Evolutionary conservation across 1,140 invertebrate species (phyloP).

Genomic region (Saxidomus purpurata): DNA sequence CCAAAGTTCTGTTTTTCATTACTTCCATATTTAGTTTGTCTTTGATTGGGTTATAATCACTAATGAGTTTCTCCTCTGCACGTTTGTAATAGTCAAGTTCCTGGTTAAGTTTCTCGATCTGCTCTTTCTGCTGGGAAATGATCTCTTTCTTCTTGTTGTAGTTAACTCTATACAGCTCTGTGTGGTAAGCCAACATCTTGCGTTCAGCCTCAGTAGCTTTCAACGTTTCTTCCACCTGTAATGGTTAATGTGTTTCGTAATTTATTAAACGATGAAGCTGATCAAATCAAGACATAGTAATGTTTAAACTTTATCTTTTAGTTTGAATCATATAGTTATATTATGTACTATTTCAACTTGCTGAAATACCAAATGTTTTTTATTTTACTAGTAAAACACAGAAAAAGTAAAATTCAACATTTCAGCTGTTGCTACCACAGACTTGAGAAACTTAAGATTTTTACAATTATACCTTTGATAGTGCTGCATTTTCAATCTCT

Average conservation of each 20-base stretch:
- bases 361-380: too few relatives aligned
- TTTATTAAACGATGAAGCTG: too few relatives aligned
- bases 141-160: conserved; percentile 73
- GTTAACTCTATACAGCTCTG: conserved; percentile 68
- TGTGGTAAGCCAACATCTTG: conserved; percentile 61
- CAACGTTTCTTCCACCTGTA: conserved; percentile 64
- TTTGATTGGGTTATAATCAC: conserved; percentile 15
- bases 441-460: too few relatives aligned
- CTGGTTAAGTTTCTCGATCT: neutral
- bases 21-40: conserved; percentile 67
- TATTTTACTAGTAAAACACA: too few relatives aligned
- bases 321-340: too few relatives aligned
- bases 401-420: too few relatives aligned
- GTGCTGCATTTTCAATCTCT: conserved; percentile 21
- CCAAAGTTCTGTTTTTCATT: conserved; percentile 68
- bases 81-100: conserved; percentile 42
- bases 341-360: too few relatives aligned
- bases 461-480: conserved; percentile 27
- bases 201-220: conserved; percentile 50
- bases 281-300: too few relatives aligned
- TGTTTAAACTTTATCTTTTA: too few relatives aligned
- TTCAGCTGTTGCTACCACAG: too few relatives aligned
- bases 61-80: conserved; percentile 51
- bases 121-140: conserved; percentile 20
- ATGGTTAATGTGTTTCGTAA: neutral